Evolutionary conservation across 53 echinoderm and acorn worm species (phyloP).

Genomic region (Actinopyga echinites): DNA sequence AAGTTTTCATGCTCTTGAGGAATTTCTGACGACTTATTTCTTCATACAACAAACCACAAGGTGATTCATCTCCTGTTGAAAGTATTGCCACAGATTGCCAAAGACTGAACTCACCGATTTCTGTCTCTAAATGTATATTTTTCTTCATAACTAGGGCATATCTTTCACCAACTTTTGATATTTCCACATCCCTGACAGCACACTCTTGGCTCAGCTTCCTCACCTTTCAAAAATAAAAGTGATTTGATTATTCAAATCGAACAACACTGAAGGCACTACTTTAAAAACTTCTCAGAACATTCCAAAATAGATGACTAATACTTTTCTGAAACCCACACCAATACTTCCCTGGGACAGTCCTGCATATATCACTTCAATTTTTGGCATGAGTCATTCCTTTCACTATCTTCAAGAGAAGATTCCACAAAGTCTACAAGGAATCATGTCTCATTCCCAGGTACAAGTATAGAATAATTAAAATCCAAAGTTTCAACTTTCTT

Average conservation of each 20-base stretch:
- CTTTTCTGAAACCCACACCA: no score
- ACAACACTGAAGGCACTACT: no score
- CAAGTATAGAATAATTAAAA: not conserved
- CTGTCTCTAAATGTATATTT: slow-evolving; percentile 66
- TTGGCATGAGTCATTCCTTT: not conserved
- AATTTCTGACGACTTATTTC: no score
- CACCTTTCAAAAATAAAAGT: slow-evolving; percentile 49
- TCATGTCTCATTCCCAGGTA: not conserved
- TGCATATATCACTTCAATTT: not conserved
- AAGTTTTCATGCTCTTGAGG: no score
- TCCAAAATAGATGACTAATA: not conserved
- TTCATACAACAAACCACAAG: no score
- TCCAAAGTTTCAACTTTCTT: not conserved
- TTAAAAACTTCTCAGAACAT: not conserved
- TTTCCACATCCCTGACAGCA: slow-evolving; percentile 68
- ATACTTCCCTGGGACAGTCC: no score
- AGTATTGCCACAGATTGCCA: not conserved
- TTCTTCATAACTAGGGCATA: slow-evolving; percentile 59
- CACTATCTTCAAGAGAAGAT: not conserved
- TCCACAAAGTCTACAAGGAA: not conserved
- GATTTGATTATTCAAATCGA: not conserved
- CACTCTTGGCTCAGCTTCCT: slow-evolving; percentile 61
- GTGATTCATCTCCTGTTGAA: no score
- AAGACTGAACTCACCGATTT: slow-evolving; percentile 55
- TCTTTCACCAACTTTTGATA: slow-evolving; percentile 62